phyloP scores from a whole-genome alignment of 2,797 vertebrate genomes.

The Gambusia yucatana region DNA sequence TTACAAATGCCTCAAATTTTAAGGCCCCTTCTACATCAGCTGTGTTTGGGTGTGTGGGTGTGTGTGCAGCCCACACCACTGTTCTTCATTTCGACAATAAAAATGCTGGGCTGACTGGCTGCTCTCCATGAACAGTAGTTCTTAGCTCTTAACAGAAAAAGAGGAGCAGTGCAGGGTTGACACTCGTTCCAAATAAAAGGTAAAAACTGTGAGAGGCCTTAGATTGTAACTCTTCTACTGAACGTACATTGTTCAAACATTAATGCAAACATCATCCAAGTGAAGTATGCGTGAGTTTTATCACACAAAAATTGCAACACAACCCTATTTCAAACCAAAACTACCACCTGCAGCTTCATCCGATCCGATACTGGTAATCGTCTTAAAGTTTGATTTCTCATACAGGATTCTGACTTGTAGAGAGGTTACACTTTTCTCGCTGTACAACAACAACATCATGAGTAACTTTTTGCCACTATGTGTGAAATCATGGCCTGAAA shows the following conservation, averaged over 20 bases:
- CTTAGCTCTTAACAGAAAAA: conserved; percentile 3
- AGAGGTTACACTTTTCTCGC: neutral
- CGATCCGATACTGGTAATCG: neutral
- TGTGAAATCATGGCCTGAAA: neutral
- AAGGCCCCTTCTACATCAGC: conserved; percentile 23
- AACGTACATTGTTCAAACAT: conserved; percentile 2
- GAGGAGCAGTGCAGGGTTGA: conserved; percentile 15
- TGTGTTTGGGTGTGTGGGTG: neutral
- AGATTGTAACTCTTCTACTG: conserved; percentile 4
- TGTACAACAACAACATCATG: neutral
- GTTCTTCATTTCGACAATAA: conserved; percentile 43
- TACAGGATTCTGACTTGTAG: too few relatives aligned
- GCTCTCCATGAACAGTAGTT: conserved; percentile 22
- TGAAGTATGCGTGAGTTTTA: neutral
- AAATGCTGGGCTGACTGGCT: conserved; percentile 50
- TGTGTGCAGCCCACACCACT: conserved; percentile 12
- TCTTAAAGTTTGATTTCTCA: neutral
- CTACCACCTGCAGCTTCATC: neutral
- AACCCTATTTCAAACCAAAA: neutral
- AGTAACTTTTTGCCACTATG: neutral
- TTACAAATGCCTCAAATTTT: conserved; percentile 29
- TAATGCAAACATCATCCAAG: neutral
- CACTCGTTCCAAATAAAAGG: neutral
- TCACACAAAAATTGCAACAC: neutral
- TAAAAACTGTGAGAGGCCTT: conserved; percentile 1